These are phyloP conservation scores for Myzus persicae DNA, from an alignment of 1,140 invertebrate genomes.

Conservation along the genomic window DNA sequence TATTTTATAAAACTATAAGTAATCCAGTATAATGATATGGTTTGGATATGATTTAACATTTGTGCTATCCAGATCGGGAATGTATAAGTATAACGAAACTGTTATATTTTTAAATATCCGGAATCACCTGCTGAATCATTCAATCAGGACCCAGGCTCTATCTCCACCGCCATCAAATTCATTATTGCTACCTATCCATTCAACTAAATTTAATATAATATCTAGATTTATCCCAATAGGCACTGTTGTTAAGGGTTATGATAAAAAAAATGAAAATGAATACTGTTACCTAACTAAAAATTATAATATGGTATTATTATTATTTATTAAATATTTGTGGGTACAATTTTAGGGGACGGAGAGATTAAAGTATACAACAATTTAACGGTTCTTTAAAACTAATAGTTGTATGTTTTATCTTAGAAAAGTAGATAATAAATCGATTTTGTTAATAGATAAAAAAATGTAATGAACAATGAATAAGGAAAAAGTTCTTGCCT, in stretches of 20 bases:
- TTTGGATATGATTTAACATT: no score
- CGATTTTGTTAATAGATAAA: neutral
- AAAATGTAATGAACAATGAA: neutral
- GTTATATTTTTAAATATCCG: neutral
- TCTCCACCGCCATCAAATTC: neutral
- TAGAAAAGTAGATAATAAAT: neutral
- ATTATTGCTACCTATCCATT: neutral
- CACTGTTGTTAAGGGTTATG: no score
- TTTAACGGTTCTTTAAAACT: neutral
- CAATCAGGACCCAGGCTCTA: neutral
- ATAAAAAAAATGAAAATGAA: neutral
- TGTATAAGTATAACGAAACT: neutral
- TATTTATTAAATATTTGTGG: no score
- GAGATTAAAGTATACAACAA: neutral
- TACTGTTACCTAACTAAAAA: no score
- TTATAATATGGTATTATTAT: no score
- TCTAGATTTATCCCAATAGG: neutral
- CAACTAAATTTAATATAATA: neutral
- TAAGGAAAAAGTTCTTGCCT: no score
- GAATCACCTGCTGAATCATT: neutral
- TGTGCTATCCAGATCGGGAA: neutral
- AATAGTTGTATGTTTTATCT: neutral
- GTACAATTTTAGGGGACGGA: neutral
- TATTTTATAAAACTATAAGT: no score
- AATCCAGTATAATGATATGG: no score